Percentiles rank a stretch among this genome's conserved stretches.
phyloP scores from a whole-genome alignment of 2,797 vertebrate species.

The Chloroceryle inda region DNA sequence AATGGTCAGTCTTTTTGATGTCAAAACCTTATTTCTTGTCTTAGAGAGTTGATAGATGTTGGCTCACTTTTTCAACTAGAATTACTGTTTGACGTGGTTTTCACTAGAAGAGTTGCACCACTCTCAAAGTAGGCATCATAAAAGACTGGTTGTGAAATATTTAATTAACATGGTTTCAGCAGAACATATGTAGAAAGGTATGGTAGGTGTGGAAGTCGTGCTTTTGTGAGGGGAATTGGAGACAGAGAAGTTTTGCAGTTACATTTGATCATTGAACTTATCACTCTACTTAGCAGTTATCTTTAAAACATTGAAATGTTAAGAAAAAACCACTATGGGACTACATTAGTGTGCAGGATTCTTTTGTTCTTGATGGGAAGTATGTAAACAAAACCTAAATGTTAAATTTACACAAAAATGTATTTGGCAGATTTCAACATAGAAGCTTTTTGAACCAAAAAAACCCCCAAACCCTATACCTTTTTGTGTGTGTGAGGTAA shows the following conservation, averaged over 20 bases:
- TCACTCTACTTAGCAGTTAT: background rate
- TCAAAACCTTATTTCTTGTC: background rate
- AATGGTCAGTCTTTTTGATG: background rate
- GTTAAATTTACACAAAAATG: background rate
- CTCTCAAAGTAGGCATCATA: background rate
- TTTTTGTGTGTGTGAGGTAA: background rate
- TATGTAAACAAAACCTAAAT: background rate
- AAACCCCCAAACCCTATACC: background rate
- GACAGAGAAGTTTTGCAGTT: background rate
- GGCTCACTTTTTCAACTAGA: background rate
- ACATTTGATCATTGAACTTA: background rate
- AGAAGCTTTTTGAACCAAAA: background rate
- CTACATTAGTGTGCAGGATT: background rate
- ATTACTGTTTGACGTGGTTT: background rate
- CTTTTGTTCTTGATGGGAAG: background rate
- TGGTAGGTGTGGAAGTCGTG: background rate
- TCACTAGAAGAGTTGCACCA: background rate
- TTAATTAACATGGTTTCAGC: background rate
- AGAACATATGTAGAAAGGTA: background rate
- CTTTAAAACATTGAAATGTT: background rate
- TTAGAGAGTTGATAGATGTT: background rate
- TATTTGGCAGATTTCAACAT: background rate
- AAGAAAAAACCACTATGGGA: background rate
- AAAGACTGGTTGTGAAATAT: background rate
- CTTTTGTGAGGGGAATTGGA: background rate